Evolutionary conservation across 2,113 vertebrate species (phyloP).

Genomic region (Gopherus evgoodei): DNA sequence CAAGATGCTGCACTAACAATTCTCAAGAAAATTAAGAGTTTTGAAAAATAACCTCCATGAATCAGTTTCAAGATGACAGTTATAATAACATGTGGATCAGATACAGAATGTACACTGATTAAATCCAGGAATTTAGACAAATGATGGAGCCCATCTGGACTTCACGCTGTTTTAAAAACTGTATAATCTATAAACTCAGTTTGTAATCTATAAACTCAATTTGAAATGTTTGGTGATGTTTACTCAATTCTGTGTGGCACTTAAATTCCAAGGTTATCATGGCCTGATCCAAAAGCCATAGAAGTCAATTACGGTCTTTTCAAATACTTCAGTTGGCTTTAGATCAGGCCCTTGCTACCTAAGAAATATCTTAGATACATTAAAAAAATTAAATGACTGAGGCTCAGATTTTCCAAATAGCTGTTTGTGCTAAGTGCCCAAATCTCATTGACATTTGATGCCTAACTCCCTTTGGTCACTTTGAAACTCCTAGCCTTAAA

Average conservation of each 20-base stretch:
- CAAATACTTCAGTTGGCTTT: not conserved
- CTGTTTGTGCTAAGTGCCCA: not conserved
- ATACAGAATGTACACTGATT: not conserved
- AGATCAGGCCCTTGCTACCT: not conserved
- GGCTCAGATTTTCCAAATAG: not conserved
- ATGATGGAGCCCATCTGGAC: not conserved
- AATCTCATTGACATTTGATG: not conserved
- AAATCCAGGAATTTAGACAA: conserved; percentile 3
- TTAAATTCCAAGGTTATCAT: not conserved
- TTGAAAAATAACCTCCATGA: conserved; percentile 2
- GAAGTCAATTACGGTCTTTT: not conserved
- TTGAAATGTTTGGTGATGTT: conserved; percentile 7
- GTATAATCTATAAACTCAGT: not conserved
- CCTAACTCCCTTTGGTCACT: not conserved
- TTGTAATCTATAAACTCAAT: not conserved
- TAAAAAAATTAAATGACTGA: not conserved
- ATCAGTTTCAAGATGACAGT: not conserved
- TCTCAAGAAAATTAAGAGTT: not conserved
- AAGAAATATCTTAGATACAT: not conserved
- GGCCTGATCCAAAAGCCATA: not conserved
- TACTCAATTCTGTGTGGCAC: not conserved
- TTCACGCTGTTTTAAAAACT: not conserved
- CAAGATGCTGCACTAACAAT: not conserved
- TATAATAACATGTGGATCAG: conserved; percentile 9
- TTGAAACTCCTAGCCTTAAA: not conserved